Conservation (phyloP, 2,113 vertebrate genomes). For the Columba janthina region DNA sequence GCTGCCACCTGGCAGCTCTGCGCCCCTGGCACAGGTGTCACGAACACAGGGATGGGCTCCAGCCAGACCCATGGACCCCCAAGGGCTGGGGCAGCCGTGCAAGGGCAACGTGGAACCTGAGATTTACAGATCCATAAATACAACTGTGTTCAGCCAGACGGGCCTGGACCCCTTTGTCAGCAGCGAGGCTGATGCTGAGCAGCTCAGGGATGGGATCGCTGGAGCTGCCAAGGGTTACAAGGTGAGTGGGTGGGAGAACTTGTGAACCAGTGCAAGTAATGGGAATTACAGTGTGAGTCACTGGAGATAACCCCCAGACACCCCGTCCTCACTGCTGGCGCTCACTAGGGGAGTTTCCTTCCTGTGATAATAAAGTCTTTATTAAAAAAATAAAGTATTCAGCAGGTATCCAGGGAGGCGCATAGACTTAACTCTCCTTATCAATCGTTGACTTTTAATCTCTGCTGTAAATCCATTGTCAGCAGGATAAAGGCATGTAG, state of each 20-base stretch:
- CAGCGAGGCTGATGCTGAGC: rapidly evolving
- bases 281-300: not conserved
- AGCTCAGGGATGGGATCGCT: rapidly evolving
- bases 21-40: rapidly evolving
- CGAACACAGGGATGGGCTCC: rapidly evolving
- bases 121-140: not conserved
- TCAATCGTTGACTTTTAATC: not conserved
- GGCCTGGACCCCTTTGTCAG: not conserved
- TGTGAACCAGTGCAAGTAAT: not conserved
- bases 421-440: not conserved
- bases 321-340: not conserved
- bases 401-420: not conserved
- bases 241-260: not conserved
- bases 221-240: not conserved
- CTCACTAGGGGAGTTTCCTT: not conserved
- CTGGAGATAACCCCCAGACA: not conserved
- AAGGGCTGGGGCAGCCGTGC: rapidly evolving
- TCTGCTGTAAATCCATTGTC: not conserved
- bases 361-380: not conserved
- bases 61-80: not conserved
- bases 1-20: not conserved
- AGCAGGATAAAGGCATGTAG: not conserved
- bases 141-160: rapidly evolving
- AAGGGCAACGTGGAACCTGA: not conserved
- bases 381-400: not conserved